Evolutionary conservation across 2,888 invertebrate genomes (phyloP), one percentile per base, ranked within the genome.

Genomic region (Asteroscopus sphinx): DNA sequence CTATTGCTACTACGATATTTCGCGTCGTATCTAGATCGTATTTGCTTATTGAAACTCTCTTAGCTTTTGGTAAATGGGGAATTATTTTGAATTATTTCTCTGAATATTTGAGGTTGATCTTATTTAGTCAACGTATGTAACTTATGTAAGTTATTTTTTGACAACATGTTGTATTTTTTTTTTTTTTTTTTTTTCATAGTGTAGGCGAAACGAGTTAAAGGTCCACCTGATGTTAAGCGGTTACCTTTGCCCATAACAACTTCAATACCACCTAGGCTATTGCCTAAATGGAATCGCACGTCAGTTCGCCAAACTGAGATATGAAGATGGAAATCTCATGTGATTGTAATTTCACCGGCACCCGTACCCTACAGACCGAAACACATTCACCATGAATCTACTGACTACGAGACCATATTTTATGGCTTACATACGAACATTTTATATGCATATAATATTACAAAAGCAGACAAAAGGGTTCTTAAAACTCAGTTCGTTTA

Each of bases 1-100:
- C 60, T 57, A 63, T 63, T 57, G 48, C 54, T 28, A 25, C 35
- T 48, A 44, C 41, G 49, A 58, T 56, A 58, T 71, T 58, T 44
- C 46, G 0, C 7, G 41, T 21, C 49, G 5, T 60, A 63, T 67
- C 52, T 68, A 61, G 52, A 57, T 44, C 71, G 72, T 71, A 53
- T 35, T 7, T 15, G 17, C 35, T 66, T 66, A 44, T 53, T 52
- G 36, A 53, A 59, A 52, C 16, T 39, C 26, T 58, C 36, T 44
- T 58, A 40, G 47, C 15, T 39, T 3, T 44, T 44, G 7, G 13
- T 9, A 25, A 40, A 33, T 16, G 21, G n/a, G 13, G 51, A 9
- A 8, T 8, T 17, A 17, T 36, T 36, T 36, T 11, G 9, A 7
- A 8, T 26, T 26, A 26, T 26, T 26, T 26, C 8, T 26, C 4